Conservation (phyloP, 2,113 vertebrate species). For the Hoplias malabaricus region DNA sequence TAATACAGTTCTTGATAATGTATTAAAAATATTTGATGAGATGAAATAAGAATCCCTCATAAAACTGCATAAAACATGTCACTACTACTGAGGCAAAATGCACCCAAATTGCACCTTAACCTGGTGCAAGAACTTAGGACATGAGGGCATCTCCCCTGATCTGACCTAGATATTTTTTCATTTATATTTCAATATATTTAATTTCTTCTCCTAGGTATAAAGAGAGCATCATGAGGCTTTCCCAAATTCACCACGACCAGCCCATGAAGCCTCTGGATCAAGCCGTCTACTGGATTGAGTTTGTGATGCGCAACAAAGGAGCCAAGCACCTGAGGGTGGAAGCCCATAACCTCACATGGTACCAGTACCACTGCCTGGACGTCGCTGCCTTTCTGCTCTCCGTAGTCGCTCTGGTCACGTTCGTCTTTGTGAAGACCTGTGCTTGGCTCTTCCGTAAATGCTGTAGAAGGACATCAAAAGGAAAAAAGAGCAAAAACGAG, state of each 20-base stretch:
- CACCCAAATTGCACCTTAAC: too few species aligned
- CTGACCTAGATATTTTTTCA: too few species aligned
- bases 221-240: conserved; percentile 75
- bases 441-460: conserved; percentile 65
- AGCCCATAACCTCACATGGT: conserved; percentile 78
- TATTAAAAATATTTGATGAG: too few species aligned
- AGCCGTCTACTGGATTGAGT: conserved; percentile 84
- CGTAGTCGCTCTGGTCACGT: conserved; percentile 49
- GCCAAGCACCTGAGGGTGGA: conserved; percentile 80
- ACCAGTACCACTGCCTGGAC: conserved; percentile 81
- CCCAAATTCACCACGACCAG: conserved; percentile 80
- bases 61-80: too few species aligned
- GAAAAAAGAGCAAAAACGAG: conserved; percentile 21
- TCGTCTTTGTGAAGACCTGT: conserved; percentile 70
- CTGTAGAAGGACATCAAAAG: conserved; percentile 7
- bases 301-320: conserved; percentile 83
- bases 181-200: not conserved
- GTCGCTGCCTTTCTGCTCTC: conserved; percentile 74
- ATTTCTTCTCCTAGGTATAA: conserved; percentile 71
- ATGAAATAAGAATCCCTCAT: too few species aligned
- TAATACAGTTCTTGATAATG: too few species aligned
- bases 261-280: conserved; percentile 77
- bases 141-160: too few species aligned
- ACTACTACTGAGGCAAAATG: too few species aligned
- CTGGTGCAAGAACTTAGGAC: too few species aligned